phyloP scores from a whole-genome alignment of 1,140 invertebrate species.

The Anastrepha ludens region DNA sequence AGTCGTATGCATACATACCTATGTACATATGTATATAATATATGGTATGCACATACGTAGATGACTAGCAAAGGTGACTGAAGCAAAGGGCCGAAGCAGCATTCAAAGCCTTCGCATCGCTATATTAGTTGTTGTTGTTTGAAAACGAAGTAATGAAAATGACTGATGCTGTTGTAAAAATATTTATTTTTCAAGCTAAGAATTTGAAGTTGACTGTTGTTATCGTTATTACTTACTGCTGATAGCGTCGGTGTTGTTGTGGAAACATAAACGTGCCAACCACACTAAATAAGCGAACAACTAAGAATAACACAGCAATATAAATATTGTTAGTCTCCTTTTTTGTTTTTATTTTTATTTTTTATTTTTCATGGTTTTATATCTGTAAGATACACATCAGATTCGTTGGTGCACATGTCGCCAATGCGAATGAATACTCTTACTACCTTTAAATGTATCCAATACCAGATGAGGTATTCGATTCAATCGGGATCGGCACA shows the following conservation, averaged over 20 bases:
- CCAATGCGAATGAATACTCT: background rate
- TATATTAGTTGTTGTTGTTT: constrained; percentile 20
- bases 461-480: background rate
- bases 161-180: constrained; percentile 73
- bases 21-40: background rate
- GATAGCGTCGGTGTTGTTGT: background rate
- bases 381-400: constrained; percentile 6
- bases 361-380: background rate
- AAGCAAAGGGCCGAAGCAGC: background rate
- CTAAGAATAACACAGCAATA: constrained; percentile 58
- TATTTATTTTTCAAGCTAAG: constrained; percentile 74
- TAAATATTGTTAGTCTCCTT: constrained; percentile 62
- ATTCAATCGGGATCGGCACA: background rate
- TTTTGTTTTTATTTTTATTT: background rate
- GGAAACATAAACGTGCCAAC: constrained; percentile 18
- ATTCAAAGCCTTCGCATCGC: background rate
- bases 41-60: background rate
- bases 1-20: background rate
- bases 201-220: constrained; percentile 73
- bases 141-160: constrained; percentile 15
- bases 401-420: constrained; percentile 15
- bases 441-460: background rate
- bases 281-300: constrained; percentile 39
- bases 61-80: background rate
- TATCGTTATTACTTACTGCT: background rate